These are phyloP conservation scores for Zhengitettix transpicula DNA, from an alignment of 2,888 invertebrate genomes.

Conservation along the genomic window DNA sequence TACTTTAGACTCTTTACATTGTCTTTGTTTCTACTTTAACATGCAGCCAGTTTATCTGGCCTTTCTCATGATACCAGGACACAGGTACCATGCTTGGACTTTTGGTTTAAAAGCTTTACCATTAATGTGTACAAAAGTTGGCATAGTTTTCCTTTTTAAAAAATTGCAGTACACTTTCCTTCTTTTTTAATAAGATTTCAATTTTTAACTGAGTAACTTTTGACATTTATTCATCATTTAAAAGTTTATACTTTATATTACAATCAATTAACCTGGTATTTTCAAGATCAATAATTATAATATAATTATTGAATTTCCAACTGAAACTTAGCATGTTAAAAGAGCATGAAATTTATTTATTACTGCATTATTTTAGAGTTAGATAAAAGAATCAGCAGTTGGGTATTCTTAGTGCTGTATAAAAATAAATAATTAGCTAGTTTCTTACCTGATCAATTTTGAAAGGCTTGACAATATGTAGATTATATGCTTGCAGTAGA, in stretches of 20 bases:
- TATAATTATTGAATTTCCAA: too few relatives aligned
- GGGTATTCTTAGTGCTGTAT: neutral
- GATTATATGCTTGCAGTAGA: neutral
- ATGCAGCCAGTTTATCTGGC: conserved; percentile 44
- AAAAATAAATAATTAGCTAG: neutral
- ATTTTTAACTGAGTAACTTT: neutral
- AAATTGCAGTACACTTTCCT: neutral
- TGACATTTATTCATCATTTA: too few relatives aligned
- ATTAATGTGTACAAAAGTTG: neutral
- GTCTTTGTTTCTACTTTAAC: conserved; percentile 6
- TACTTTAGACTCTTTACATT: neutral
- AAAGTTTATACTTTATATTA: too few relatives aligned
- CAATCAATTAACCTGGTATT: too few relatives aligned
- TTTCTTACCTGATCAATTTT: neutral
- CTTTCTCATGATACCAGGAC: conserved; percentile 30
- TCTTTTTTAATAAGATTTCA: neutral
- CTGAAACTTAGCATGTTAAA: too few relatives aligned
- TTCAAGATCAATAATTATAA: too few relatives aligned
- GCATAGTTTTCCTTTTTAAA: neutral
- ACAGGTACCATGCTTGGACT: conserved; percentile 2
- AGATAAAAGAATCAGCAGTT: too few relatives aligned
- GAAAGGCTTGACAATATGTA: neutral
- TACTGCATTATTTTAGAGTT: too few relatives aligned
- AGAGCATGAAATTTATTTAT: too few relatives aligned
- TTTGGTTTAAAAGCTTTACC: too few relatives aligned